Evolutionary conservation across 2,888 invertebrate species (phyloP).

Genomic region (Sarcophaga rosellei): DNA sequence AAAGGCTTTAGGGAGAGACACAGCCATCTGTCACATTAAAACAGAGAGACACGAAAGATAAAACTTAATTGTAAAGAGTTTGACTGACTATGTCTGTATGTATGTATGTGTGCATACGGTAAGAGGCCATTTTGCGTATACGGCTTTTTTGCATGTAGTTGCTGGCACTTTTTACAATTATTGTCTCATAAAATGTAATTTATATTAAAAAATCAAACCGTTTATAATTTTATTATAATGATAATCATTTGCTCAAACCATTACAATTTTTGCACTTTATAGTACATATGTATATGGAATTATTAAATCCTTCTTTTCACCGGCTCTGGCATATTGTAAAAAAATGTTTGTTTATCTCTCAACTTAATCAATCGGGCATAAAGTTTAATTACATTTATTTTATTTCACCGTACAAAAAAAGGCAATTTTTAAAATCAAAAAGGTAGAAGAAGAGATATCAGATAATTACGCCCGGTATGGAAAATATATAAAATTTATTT

Average conservation of each 20-base stretch:
- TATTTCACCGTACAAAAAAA: neutral
- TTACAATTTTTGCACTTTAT: conserved; percentile 12
- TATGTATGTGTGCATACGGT: neutral
- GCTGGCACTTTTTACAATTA: conserved; percentile 70
- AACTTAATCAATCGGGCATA: conserved; percentile 64
- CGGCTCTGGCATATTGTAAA: neutral
- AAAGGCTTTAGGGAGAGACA: conserved; percentile 29
- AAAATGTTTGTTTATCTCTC: conserved; percentile 22
- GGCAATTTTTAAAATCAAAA: neutral
- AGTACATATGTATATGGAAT: conserved; percentile 10
- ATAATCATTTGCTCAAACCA: conserved; percentile 62
- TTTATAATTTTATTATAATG: conserved; percentile 76
- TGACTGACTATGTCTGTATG: neutral
- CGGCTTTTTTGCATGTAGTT: neutral
- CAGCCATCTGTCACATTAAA: conserved; percentile 65
- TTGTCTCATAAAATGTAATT: conserved; percentile 76
- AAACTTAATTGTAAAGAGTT: conserved; percentile 20
- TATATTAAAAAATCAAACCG: conserved; percentile 76
- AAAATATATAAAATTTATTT: neutral
- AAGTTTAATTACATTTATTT: conserved; percentile 66
- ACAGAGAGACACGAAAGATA: neutral
- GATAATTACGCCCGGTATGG: neutral
- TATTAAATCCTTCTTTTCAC: neutral
- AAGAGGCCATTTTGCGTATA: no score
- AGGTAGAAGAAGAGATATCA: no score